Percentiles rank a stretch among this genome's conserved stretches.
phyloP scores from a whole-genome alignment of 2,888 invertebrate genomes.

The Amphimallon solstitiale region DNA sequence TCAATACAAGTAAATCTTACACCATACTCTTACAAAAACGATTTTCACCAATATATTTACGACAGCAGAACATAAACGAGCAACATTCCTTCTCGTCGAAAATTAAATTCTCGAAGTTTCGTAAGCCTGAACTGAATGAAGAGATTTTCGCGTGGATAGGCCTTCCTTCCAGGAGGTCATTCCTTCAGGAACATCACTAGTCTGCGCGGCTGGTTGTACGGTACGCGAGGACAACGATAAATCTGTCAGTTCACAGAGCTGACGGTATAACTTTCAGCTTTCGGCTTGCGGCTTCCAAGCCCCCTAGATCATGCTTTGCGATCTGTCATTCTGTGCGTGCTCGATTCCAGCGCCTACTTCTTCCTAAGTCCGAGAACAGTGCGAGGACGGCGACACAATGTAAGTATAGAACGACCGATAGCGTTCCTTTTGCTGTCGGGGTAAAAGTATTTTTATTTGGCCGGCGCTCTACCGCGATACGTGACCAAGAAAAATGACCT shows the following conservation, averaged over 20 bases:
- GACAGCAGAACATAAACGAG: too few species aligned
- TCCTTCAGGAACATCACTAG: too few species aligned
- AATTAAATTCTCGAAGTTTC: too few species aligned
- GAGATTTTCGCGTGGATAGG: too few species aligned
- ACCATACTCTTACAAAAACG: too few species aligned
- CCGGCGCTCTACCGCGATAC: background rate
- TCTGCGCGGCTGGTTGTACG: too few species aligned
- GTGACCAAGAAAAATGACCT: constrained; percentile 23
- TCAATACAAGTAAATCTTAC: too few species aligned
- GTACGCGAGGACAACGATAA: constrained; percentile 41
- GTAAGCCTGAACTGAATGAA: too few species aligned
- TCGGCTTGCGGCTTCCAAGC: constrained; percentile 43
- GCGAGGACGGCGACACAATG: background rate
- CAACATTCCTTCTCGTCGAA: too few species aligned
- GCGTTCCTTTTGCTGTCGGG: background rate
- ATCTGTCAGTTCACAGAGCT: constrained; percentile 45
- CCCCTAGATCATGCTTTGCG: constrained; percentile 47
- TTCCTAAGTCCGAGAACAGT: constrained; percentile 17
- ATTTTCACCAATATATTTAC: too few species aligned
- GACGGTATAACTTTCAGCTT: constrained; percentile 46
- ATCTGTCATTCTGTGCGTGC: constrained; percentile 40
- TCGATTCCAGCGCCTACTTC: background rate
- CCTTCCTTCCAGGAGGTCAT: too few species aligned
- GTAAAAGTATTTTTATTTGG: constrained; percentile 18
- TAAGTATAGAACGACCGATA: background rate